A percentile compares a stretch with the other conserved stretches of the same genome.
These are phyloP conservation scores for Eleginops maclovinus DNA, from an alignment of 2,113 vertebrate species.

Conservation along the genomic window DNA sequence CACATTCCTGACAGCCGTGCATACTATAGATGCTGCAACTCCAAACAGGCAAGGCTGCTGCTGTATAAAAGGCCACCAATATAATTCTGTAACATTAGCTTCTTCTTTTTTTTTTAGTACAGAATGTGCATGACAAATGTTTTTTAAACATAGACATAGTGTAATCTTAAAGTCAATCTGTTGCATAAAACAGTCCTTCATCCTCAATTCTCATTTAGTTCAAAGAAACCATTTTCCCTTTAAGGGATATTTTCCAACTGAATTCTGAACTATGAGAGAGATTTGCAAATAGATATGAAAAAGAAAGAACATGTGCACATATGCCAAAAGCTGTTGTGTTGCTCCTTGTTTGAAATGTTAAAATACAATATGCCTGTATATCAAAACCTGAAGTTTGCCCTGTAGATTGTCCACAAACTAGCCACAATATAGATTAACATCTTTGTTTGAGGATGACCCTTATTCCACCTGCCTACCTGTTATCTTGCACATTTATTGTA, in stretches of 20 bases:
- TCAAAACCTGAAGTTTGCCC: conserved; percentile 1
- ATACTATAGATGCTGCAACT: conserved; percentile 1
- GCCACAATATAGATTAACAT: background rate
- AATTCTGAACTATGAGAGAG: background rate
- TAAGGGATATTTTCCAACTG: background rate
- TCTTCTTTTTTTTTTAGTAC: background rate
- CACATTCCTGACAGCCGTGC: background rate
- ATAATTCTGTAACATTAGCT: background rate
- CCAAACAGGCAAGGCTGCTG: background rate
- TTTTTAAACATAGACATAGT: background rate
- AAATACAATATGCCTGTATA: background rate
- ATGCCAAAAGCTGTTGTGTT: background rate
- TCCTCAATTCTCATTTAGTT: background rate
- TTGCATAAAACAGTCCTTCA: background rate
- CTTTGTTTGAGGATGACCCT: background rate
- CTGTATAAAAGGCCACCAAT: background rate
- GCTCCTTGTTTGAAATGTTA: background rate
- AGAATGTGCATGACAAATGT: conserved; percentile 25
- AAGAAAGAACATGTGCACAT: background rate
- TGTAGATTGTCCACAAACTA: background rate
- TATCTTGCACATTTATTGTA: background rate
- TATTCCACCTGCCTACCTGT: background rate
- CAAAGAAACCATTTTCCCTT: background rate
- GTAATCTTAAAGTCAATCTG: conserved; percentile 1
- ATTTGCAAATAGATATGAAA: background rate